Percentiles rank a stretch among this genome's conserved stretches.
These are phyloP conservation scores for Abrostola triplasia DNA, from an alignment of 2,888 invertebrate genomes.

Conservation along the genomic window DNA sequence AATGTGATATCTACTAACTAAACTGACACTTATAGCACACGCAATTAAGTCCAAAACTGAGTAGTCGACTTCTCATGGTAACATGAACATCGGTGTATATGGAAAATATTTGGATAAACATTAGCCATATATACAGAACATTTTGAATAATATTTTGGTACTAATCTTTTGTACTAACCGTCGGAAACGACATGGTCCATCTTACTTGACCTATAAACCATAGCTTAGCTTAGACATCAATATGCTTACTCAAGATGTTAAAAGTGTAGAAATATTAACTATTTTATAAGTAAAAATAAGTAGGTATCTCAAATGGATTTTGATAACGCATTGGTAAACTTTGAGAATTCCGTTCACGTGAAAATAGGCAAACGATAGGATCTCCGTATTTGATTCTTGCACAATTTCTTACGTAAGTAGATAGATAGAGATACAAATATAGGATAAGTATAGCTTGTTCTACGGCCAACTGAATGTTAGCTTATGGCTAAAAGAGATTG, in stretches of 20 bases:
- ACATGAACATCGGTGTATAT: slow-evolving; percentile 46
- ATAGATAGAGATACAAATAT: slow-evolving; percentile 79
- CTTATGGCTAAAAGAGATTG: slow-evolving; percentile 20
- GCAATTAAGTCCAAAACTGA: slow-evolving; percentile 55
- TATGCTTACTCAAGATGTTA: slow-evolving; percentile 74
- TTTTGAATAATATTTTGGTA: slow-evolving; percentile 85
- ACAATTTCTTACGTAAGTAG: slow-evolving; percentile 84
- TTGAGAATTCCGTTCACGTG: slow-evolving; percentile 54
- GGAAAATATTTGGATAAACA: slow-evolving; percentile 37
- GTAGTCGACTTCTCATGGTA: slow-evolving; percentile 47
- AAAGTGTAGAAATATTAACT: slow-evolving; percentile 68
- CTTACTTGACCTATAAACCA: slow-evolving; percentile 78
- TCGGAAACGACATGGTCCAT: slow-evolving; percentile 82
- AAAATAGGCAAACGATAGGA: slow-evolving; percentile 43
- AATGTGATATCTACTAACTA: slow-evolving; percentile 57
- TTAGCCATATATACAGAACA: slow-evolving; percentile 56
- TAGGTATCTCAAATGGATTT: slow-evolving; percentile 71
- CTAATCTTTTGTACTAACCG: slow-evolving; percentile 82
- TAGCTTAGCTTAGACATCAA: slow-evolving; percentile 78
- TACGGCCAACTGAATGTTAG: slow-evolving; percentile 63
- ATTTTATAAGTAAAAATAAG: slow-evolving; percentile 78
- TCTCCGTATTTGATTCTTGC: slow-evolving; percentile 73
- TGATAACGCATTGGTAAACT: slow-evolving; percentile 63
- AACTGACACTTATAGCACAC: slow-evolving; percentile 52
- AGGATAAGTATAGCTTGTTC: slow-evolving; percentile 64